These are phyloP conservation scores for Ciconia boyciana DNA, from an alignment of 2,113 vertebrate species.

Conservation along the genomic window DNA sequence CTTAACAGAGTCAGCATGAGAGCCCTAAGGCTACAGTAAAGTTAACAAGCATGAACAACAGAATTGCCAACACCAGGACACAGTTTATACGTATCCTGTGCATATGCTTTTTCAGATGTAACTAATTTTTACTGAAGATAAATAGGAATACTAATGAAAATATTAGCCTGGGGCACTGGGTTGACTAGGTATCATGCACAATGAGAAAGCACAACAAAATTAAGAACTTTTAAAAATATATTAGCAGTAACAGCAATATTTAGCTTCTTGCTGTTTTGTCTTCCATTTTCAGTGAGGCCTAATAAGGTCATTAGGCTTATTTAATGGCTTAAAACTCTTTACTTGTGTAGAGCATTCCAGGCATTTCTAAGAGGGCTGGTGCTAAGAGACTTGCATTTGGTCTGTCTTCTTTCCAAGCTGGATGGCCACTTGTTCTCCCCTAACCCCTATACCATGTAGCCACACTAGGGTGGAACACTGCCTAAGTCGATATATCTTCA, in stretches of 20 bases:
- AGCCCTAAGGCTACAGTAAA: conserved; percentile 16
- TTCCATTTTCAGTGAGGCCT: not conserved
- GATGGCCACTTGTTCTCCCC: not conserved
- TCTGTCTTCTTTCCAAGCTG: not conserved
- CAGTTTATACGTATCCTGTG: not conserved
- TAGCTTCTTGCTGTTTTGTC: not conserved
- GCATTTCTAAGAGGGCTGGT: not conserved
- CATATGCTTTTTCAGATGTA: conserved; percentile 23
- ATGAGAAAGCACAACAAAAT: not conserved
- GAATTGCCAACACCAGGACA: conserved; percentile 9
- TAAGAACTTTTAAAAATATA: not conserved
- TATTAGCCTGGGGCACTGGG: not conserved
- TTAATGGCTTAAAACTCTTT: not conserved
- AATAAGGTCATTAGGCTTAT: not conserved
- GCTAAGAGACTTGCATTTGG: not conserved
- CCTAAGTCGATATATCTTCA: not conserved
- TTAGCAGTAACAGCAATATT: not conserved
- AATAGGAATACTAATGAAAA: conserved; percentile 4
- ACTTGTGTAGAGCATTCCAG: not conserved
- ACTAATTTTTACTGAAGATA: conserved; percentile 1
- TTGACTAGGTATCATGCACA: not conserved
- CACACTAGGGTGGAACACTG: not conserved
- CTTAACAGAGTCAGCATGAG: not conserved
- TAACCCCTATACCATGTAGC: fast-evolving
- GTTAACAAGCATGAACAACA: conserved; percentile 12